Evolutionary conservation across 2,113 vertebrate species (phyloP).

Genomic region (Chlamydotis undulata): DNA sequence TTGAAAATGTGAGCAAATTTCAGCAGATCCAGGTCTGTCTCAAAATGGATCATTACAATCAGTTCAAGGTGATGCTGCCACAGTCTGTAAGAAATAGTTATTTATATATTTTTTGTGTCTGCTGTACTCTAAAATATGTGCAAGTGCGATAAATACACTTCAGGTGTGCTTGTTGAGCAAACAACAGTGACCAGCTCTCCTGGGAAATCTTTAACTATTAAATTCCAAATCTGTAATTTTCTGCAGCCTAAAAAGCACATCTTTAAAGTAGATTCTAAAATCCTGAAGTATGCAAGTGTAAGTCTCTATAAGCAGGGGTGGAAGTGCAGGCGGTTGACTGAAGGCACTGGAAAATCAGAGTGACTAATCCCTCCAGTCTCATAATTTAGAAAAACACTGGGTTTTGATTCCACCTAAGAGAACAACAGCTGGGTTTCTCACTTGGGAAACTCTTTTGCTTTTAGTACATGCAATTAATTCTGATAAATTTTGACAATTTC

Average conservation of each 20-base stretch:
- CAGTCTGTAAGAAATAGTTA: not conserved
- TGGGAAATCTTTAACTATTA: not conserved
- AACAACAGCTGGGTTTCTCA: not conserved
- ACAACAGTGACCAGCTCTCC: not conserved
- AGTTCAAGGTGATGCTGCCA: not conserved
- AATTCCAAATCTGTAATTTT: not conserved
- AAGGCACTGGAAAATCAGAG: not conserved
- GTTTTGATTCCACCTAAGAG: not conserved
- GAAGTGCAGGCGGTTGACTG: not conserved
- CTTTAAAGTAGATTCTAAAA: not conserved
- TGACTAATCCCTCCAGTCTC: not conserved
- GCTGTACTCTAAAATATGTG: not conserved
- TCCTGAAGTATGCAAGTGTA: not conserved
- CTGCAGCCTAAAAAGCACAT: not conserved
- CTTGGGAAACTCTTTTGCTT: not conserved
- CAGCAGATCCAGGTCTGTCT: not conserved
- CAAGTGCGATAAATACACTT: not conserved
- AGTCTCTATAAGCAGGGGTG: not conserved
- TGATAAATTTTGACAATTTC: not conserved
- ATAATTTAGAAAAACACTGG: not conserved
- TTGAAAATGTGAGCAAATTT: not conserved
- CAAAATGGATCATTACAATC: not conserved
- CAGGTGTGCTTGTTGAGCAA: not conserved
- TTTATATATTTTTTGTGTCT: not conserved
- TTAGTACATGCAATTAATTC: not conserved